Percentiles rank a stretch among this genome's conserved stretches.
phyloP scores from a whole-genome alignment of 1,140 invertebrate genomes.

The Contarinia nasturtii region DNA sequence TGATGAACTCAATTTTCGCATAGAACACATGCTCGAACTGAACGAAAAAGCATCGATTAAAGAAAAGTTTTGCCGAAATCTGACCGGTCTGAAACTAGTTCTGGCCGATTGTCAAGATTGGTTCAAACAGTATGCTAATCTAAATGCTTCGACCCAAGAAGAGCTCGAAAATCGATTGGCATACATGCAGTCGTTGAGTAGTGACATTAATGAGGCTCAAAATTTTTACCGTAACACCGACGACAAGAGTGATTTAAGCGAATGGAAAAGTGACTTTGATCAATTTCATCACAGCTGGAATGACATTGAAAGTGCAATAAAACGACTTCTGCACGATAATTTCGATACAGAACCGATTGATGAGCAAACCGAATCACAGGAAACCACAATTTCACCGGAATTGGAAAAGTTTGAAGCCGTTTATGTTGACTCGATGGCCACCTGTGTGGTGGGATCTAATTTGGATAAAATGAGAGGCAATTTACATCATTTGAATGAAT shows the following conservation, averaged over 20 bases:
- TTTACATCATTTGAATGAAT: conserved; percentile 19
- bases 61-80: conserved; percentile 21
- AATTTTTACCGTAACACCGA: conserved; percentile 3
- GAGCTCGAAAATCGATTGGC: conserved; percentile 19
- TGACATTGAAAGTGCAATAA: conserved; percentile 20
- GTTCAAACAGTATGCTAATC: conserved; percentile 22
- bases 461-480: conserved; percentile 21
- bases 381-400: conserved; percentile 9
- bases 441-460: conserved; percentile 30
- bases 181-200: conserved; percentile 18
- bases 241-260: conserved; percentile 9
- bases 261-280: conserved; percentile 21
- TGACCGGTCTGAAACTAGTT: conserved; percentile 20
- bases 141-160: conserved; percentile 9
- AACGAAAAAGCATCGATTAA: conserved; percentile 11
- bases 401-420: conserved; percentile 5
- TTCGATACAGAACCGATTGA: too few relatives aligned
- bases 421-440: conserved; percentile 19
- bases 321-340: conserved; percentile 13
- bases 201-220: conserved; percentile 16
- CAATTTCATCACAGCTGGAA: conserved; percentile 22
- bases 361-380: too few relatives aligned
- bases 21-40: conserved; percentile 11
- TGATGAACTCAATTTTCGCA: conserved; percentile 6
- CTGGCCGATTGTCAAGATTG: conserved; percentile 21